Base-by-base conservation (phyloP, 2,888 invertebrate species). In the Aelia acuminata region DNA sequence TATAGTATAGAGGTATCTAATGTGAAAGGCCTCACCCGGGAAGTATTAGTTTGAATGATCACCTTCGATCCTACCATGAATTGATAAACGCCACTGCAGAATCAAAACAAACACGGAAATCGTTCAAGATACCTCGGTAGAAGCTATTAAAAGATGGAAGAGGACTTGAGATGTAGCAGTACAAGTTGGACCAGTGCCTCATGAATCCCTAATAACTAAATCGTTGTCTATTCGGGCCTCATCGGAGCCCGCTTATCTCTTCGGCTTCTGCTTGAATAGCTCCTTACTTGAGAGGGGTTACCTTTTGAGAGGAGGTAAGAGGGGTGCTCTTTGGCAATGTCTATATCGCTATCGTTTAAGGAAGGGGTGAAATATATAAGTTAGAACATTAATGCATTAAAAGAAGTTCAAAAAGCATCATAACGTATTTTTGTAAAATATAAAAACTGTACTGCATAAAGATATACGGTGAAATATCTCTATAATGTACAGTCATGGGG, bases 191-290 rank as follows among this genome's bases (percentile, higher is more conserved):
- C 63, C 63, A 35, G 35, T 26, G 35, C 63, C 63, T 70, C 63
- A 70, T 70, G 63, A 70, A 70, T 70, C 18, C 22, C 63, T 70
- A 70, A 70, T 70, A 70, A 70, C 63, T 70, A 70, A 70, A 70
- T 70, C 63, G 18, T 70, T 70, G 63, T 70, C 63, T 70, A 31
- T 70, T 70, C 63, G 13, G 1, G 63, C 63, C 7, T 35, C 63
- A 70, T 70, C 63, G 63, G 63, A 18, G 7, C 8, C 63, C 35
- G 31, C 63, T 70, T 70, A 70, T 70, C 63, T 70, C 31, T 35
- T 35, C 31, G 31, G 63, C 3, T 70, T 70, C 63, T 70, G 63
- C 5, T 70, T 70, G 57, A 57, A 13, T 57, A 57, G 57, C 11
- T 4, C 26, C 20, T 2, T 57, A 26, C 57, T 57, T 57, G 57